Evolutionary conservation across 2,797 vertebrate genomes (phyloP).

Genomic region (Sparidentex hasta): DNA sequence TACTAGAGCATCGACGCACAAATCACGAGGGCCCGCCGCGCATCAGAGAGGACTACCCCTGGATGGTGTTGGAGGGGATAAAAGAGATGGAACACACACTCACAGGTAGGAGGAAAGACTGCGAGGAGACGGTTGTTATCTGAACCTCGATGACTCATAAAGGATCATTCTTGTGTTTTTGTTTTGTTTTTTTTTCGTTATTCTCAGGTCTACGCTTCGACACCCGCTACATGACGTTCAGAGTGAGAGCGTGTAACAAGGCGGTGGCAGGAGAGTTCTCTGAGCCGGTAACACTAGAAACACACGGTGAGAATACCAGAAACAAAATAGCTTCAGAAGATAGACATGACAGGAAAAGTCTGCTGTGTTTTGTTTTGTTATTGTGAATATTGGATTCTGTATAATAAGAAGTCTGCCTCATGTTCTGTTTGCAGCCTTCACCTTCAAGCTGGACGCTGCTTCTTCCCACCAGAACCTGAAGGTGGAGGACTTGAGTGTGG

Average conservation of each 20-base stretch:
- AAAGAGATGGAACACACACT: conserved; percentile 89
- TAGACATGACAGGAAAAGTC: background rate
- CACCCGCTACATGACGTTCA: conserved; percentile 94
- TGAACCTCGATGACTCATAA: background rate
- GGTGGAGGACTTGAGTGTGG: conserved; percentile 93
- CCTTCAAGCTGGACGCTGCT: conserved; percentile 91
- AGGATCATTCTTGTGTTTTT: background rate
- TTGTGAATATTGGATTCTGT: background rate
- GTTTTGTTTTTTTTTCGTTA: background rate
- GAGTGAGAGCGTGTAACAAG: conserved; percentile 96
- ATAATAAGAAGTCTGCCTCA: background rate
- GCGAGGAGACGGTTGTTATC: background rate
- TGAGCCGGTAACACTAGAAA: conserved; percentile 92
- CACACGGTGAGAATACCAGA: conserved; percentile 85
- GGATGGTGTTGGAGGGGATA: conserved; percentile 97
- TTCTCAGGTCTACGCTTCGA: conserved; percentile 93
- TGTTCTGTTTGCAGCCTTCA: conserved; percentile 87
- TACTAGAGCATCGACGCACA: conserved; percentile 92
- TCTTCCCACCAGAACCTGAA: conserved; percentile 96
- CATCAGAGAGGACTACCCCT: conserved; percentile 94
- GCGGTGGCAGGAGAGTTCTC: conserved; percentile 96
- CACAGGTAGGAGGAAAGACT: conserved; percentile 78
- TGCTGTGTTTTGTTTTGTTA: background rate
- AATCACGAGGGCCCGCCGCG: conserved; percentile 94
- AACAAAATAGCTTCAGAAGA: background rate